Percentiles rank a stretch among this genome's conserved stretches.
These are phyloP conservation scores for Eonycteris spelaea DNA, from an alignment of 2,113 vertebrate genomes.

Conservation along the genomic window DNA sequence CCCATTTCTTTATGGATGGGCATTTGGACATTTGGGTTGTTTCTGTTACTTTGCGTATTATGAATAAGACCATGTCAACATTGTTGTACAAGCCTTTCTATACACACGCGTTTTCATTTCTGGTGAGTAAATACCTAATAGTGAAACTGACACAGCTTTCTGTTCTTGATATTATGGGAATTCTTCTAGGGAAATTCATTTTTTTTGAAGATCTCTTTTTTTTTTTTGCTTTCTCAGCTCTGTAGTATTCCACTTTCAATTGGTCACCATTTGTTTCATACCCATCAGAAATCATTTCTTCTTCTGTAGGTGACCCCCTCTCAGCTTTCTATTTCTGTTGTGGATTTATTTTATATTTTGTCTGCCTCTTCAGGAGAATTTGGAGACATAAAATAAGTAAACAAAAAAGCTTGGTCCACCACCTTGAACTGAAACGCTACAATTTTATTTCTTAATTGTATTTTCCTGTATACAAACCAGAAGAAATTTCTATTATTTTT, in stretches of 20 bases:
- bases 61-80: background rate
- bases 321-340: background rate
- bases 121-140: background rate
- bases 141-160: background rate
- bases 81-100: background rate
- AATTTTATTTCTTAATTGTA: conserved; percentile 19
- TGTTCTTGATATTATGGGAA: background rate
- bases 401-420: background rate
- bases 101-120: background rate
- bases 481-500: background rate
- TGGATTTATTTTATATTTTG: background rate
- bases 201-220: background rate
- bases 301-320: background rate
- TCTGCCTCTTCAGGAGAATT: background rate
- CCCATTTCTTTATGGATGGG: background rate
- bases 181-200: background rate
- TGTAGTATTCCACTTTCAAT: background rate
- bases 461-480: background rate
- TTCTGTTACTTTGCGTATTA: background rate
- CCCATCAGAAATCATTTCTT: background rate
- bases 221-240: background rate
- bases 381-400: background rate
- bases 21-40: background rate
- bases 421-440: background rate
- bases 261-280: background rate